A percentile compares a stretch with the other conserved stretches of the same genome.
phyloP scores from a whole-genome alignment of 1,140 invertebrate species.

The Drosophila tsacasi region DNA sequence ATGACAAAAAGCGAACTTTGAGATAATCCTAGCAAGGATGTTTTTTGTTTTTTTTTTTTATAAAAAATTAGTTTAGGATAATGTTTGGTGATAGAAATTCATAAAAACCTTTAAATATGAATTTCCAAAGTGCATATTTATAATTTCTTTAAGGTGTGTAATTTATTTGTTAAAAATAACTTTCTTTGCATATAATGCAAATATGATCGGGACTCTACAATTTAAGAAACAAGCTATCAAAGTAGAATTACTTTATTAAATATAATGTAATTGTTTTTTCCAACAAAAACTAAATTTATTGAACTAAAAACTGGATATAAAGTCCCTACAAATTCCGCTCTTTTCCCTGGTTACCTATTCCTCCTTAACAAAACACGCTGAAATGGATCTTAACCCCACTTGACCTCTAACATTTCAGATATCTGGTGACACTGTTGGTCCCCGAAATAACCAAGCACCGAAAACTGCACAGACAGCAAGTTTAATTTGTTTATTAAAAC shows the following conservation, averaged over 20 bases:
- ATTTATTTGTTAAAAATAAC: too few species aligned
- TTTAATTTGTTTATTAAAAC: slow-evolving; percentile 83
- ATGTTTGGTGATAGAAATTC: background rate
- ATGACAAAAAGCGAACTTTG: background rate
- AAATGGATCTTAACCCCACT: slow-evolving; percentile 18
- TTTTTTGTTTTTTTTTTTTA: too few species aligned
- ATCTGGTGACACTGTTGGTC: slow-evolving; percentile 25
- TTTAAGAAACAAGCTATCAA: background rate
- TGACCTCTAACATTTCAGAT: slow-evolving; percentile 11
- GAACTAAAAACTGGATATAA: background rate
- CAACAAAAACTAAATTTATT: background rate
- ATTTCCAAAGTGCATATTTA: background rate
- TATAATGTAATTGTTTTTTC: background rate
- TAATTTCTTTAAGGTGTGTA: too few species aligned
- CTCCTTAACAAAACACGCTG: background rate
- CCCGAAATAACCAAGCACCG: slow-evolving; percentile 24
- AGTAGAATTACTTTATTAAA: background rate
- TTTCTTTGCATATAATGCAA: background rate
- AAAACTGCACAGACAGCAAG: slow-evolving; percentile 70
- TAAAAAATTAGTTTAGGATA: too few species aligned
- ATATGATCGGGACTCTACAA: background rate
- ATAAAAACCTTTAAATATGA: background rate
- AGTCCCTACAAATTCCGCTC: background rate
- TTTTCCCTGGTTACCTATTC: background rate
- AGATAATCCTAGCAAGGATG: background rate